Evolutionary conservation across 2,888 invertebrate species (phyloP).

Genomic region (Strigamia transsilvanica): DNA sequence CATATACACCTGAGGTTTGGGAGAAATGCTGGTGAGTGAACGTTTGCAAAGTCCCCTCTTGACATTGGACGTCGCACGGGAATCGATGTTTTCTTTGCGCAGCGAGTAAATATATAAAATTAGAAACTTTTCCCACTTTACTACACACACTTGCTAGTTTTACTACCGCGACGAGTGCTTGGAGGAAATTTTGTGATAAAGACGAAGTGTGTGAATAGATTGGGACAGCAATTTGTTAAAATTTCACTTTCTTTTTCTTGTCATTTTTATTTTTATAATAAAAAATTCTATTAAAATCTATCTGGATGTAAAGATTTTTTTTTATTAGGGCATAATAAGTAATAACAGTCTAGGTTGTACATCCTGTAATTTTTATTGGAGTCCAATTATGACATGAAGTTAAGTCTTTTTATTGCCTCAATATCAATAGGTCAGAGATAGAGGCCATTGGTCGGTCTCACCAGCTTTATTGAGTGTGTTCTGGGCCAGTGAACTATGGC

Average conservation of each 20-base stretch:
- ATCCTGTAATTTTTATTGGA: slow-evolving; percentile 39
- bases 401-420: slow-evolving; percentile 48
- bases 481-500: slow-evolving; percentile 48
- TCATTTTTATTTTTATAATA: background rate
- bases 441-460: slow-evolving; percentile 38
- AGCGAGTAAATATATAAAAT: slow-evolving; percentile 4
- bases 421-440: slow-evolving; percentile 48
- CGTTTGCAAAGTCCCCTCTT: background rate
- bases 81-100: slow-evolving; percentile 28
- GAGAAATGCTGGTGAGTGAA: background rate
- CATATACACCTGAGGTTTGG: slow-evolving; percentile 8
- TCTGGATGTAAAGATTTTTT: background rate
- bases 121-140: background rate
- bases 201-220: background rate
- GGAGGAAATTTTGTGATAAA: slow-evolving; percentile 17
- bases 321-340: background rate
- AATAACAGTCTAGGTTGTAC: background rate
- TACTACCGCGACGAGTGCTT: background rate
- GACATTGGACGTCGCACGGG: slow-evolving; percentile 11
- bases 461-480: slow-evolving; percentile 37
- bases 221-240: background rate
- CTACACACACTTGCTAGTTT: background rate
- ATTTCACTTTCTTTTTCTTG: background rate
- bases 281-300: slow-evolving; percentile 18
- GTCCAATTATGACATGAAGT: slow-evolving; percentile 35